These are phyloP conservation scores for Neotoma lepida DNA, from an alignment of 2,113 vertebrate species.

Conservation along the genomic window DNA sequence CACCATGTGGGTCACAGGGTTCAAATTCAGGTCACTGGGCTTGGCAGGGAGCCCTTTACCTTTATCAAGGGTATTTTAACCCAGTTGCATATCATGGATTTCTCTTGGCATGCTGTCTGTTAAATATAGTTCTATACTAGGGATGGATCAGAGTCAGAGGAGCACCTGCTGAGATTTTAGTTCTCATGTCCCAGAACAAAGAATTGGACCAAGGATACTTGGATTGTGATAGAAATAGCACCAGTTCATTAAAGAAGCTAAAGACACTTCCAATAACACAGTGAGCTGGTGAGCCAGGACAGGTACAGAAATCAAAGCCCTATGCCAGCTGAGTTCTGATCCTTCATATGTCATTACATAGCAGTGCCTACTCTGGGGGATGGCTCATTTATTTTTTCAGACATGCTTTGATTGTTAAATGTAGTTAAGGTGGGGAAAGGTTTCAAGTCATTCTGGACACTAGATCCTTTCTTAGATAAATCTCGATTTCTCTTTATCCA, in stretches of 20 bases:
- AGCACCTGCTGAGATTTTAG: background rate
- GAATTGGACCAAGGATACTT: background rate
- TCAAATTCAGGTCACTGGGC: background rate
- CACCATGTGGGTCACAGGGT: background rate
- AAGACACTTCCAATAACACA: background rate
- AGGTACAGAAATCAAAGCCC: background rate
- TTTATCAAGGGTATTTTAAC: background rate
- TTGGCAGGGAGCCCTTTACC: background rate
- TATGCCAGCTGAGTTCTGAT: background rate
- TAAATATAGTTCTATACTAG: background rate
- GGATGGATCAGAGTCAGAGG: background rate
- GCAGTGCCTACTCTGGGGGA: background rate
- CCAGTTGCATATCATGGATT: background rate
- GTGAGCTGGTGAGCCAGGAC: background rate
- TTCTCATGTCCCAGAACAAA: background rate
- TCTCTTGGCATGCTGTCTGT: background rate
- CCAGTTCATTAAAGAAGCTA: background rate
- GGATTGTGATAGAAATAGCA: background rate
- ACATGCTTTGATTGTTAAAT: background rate
- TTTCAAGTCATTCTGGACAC: background rate
- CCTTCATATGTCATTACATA: background rate
- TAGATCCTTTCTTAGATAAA: background rate
- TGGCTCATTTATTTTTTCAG: background rate
- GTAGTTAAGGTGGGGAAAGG: background rate
- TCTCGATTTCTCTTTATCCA: background rate